phyloP scores from a whole-genome alignment of 2,113 vertebrate genomes.

The Argyrosomus japonicus region DNA sequence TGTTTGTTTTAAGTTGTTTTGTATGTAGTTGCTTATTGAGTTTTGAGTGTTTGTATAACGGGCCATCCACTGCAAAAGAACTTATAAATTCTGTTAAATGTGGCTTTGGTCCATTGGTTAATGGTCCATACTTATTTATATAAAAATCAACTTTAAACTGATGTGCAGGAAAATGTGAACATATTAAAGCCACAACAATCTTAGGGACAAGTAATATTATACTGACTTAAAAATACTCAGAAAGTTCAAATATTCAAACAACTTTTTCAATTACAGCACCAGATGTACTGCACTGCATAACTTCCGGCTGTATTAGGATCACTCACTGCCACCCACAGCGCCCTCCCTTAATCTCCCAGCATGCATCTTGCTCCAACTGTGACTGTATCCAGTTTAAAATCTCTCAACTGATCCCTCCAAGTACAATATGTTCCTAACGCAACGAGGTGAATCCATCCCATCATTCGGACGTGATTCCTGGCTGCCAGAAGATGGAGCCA shows the following conservation, averaged over 20 bases:
- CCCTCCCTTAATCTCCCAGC: slow-evolving; percentile 49
- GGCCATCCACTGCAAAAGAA: neutral
- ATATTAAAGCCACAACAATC: neutral
- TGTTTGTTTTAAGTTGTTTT: neutral
- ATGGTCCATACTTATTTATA: neutral
- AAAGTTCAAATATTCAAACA: neutral
- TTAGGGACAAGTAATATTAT: neutral
- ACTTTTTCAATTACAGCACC: neutral
- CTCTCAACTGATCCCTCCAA: slow-evolving; percentile 59
- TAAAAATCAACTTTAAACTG: neutral
- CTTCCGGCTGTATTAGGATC: slow-evolving; percentile 27
- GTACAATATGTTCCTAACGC: slow-evolving; percentile 60
- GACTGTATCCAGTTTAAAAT: slow-evolving; percentile 55
- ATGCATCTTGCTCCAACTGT: slow-evolving; percentile 51
- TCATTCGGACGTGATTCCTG: neutral
- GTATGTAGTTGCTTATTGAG: neutral
- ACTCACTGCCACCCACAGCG: slow-evolving; percentile 9
- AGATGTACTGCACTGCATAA: neutral
- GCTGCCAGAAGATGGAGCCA: slow-evolving; percentile 66
- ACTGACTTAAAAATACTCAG: neutral
- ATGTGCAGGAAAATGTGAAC: neutral
- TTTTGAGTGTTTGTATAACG: neutral
- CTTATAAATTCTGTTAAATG: neutral
- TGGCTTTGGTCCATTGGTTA: neutral
- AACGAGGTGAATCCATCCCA: slow-evolving; percentile 15